Conservation (phyloP, 2,888 invertebrate species). For the Agrenia bidenticulata region DNA sequence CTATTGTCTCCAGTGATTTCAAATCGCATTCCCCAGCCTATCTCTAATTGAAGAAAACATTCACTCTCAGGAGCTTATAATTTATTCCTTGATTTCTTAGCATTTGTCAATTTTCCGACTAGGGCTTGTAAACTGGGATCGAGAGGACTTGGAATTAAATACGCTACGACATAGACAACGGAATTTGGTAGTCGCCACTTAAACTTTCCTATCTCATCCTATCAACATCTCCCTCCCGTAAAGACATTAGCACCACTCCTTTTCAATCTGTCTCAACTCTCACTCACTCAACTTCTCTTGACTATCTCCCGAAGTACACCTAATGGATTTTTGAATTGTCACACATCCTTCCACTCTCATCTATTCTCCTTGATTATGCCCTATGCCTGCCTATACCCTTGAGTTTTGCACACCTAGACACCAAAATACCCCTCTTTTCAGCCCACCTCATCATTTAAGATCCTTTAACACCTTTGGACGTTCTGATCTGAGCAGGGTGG, state of each 20-base stretch:
- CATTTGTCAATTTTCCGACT: background rate
- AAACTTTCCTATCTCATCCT: conserved; percentile 6
- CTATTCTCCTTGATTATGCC: background rate
- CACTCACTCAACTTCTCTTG: conserved; percentile 12
- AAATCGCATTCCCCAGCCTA: too few species aligned
- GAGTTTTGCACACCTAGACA: conserved; percentile 5
- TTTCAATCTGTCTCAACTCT: conserved; percentile 27
- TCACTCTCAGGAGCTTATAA: conserved; percentile 1
- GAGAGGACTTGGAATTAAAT: background rate
- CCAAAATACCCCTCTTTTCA: background rate
- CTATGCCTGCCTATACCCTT: conserved; percentile 6
- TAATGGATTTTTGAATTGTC: conserved; percentile 45
- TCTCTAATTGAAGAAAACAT: background rate
- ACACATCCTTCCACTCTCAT: conserved; percentile 18
- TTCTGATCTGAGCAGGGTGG: background rate
- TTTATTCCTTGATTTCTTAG: background rate
- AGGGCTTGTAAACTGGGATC: background rate
- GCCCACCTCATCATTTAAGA: too few species aligned
- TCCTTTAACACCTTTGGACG: conserved; percentile 9
- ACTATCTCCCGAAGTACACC: conserved; percentile 13
- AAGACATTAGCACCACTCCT: conserved; percentile 21
- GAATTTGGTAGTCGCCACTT: conserved; percentile 5
- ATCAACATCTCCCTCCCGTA: background rate
- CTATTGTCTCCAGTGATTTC: too few species aligned
- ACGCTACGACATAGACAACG: background rate